Evolutionary conservation across 1,140 invertebrate genomes (phyloP), one percentile per base, ranked within the genome.

Genomic region (Lordiphosa mommai): DNA sequence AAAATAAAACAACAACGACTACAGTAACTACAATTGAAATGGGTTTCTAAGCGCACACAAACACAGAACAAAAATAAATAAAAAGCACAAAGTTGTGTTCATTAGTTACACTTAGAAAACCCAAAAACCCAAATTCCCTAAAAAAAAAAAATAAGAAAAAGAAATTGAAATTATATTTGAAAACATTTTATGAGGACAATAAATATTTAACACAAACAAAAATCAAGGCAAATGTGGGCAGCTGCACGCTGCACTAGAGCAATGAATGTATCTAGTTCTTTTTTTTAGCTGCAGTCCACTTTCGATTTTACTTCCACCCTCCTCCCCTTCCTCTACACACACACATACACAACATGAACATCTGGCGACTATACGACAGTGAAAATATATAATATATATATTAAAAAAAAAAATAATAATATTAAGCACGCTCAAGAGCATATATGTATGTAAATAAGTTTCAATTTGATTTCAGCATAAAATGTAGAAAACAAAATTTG

Each of bases 381-480:
- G 20, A 10, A 27, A 30, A 12, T 34, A 36, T 17, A 12, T 10
- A 43, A 53, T 20, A 43, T 5, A 37, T 37, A 37, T 32, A 13
- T 12, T 8, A 64, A 43, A 57, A 37, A 50, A 50, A 46, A 64
- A 43, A 57, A 37, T 46, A 50, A 46, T 65, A 50, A 29, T 41
- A 41, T 43, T 66, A 66, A 57, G 63, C 40, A 67, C 46, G 53
- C 63, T 50, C 61, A 12, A 27, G 5, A 27, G 23, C n/a, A 66
- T 57, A 65, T 66, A 66, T 57, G 70, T 59, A 80, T 80, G 76
- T 80, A 80, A 67, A 80, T 82, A 80, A 82, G 76, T 82, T 80
- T 73, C 37, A 48, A 66, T 66, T 58, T 80, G 41, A 56, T 27
- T 27, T 27, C 23, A 27, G 23, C 23, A 27, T 27, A 27, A 27